phyloP scores from a whole-genome alignment of 2,797 vertebrate genomes.

The Acanthiza pusilla region DNA sequence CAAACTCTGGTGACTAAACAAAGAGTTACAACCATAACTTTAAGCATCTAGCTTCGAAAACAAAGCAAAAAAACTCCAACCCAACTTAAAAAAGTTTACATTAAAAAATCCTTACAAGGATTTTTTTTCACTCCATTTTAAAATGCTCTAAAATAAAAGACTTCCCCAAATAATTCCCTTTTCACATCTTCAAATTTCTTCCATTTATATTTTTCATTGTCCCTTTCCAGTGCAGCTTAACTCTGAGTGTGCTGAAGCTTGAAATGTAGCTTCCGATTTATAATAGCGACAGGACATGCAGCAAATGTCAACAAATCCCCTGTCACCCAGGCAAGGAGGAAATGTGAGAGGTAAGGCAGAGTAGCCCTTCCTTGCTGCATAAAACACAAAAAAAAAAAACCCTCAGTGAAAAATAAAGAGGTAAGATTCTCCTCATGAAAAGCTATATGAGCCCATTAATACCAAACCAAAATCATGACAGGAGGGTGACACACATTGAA shows the following conservation, averaged over 20 bases:
- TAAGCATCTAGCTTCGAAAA: neutral
- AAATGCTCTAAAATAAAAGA: slow-evolving; percentile 1
- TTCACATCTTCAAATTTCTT: slow-evolving; percentile 53
- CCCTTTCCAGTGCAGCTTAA: slow-evolving; percentile 68
- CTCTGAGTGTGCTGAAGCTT: slow-evolving; percentile 73
- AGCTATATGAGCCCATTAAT: neutral
- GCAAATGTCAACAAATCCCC: slow-evolving; percentile 77
- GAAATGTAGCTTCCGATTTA: slow-evolving; percentile 71
- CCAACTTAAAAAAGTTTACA: neutral
- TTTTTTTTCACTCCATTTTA: neutral
- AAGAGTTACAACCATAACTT: neutral
- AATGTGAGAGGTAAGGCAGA: slow-evolving; percentile 63
- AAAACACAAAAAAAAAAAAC: neutral
- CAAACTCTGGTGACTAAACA: neutral
- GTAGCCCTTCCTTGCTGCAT: slow-evolving; percentile 31
- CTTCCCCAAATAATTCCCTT: neutral
- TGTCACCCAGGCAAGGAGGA: slow-evolving; percentile 56
- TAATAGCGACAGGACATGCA: slow-evolving; percentile 70
- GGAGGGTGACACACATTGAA: neutral
- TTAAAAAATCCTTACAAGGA: neutral
- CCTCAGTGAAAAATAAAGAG: slow-evolving; percentile 2
- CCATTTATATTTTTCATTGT: slow-evolving; percentile 54
- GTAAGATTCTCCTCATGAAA: neutral
- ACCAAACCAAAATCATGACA: slow-evolving; percentile 1
- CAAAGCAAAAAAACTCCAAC: neutral